Base-by-base conservation (phyloP, 2,888 invertebrate species). In the Dichetophora obliterata region DNA sequence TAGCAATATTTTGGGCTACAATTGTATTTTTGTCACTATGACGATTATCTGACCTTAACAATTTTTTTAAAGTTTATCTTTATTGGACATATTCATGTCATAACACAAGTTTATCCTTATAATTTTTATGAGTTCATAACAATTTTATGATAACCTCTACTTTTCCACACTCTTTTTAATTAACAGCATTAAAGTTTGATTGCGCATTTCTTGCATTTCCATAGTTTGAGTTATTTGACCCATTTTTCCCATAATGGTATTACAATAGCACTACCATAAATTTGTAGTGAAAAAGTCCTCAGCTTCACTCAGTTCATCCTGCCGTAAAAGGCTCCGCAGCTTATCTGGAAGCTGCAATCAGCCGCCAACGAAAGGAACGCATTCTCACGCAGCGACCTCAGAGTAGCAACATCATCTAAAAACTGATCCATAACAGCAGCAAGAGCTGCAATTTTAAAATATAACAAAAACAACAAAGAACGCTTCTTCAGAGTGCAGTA, bases 311-410 rank as follows among this genome's bases (percentile, higher is more conserved):
- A 27, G 22, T 50, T 50, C 24, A 48, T 48, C 31, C 63, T n/a
- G 63, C 31, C 63, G 37, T 50, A 43, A 43, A 43, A 43, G 48
- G 24, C 24, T 68, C 27, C 5, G 50, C 16, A 11, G 68, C 68
- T 68, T 68, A 68, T 68, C 68, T 19, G n/a, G n/a, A n/a, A 14
- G 50, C 22, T 16, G 50, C 68, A 50, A 68, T 31, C 68, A 48
- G 43, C 43, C 66, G 24, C 48, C 68, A 50, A 48, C 50, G 50
- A 50, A n/a, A 48, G 16, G 24, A 68, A 68, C 68, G 50, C 50
- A 71, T 59, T 59, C 71, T 71, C 71, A 71, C 43, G 71, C 57
- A 71, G 71, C 71, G 22, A 34, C 34, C 68, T 27, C 70, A 19
- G 59, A 57, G 37, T 24, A n/a, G 43, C 4, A 8, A 5, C 11